Base-by-base conservation (phyloP, 1,140 invertebrate species). In the Leguminivora glycinivorella region DNA sequence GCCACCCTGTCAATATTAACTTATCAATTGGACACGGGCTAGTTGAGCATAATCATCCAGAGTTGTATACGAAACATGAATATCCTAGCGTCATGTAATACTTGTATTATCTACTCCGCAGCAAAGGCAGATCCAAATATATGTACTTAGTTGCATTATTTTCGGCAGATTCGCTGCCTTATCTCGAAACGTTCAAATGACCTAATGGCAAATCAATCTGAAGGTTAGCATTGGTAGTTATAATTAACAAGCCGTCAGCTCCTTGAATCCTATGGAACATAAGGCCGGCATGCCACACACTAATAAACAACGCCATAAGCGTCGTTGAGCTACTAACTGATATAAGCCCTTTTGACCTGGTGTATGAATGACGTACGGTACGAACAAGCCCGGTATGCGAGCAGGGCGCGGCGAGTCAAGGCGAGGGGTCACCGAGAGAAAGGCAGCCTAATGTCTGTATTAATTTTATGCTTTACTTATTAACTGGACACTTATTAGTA, bases 331-430 rank as follows among this genome's bases (percentile, higher is more conserved):
- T 12, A 34, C n/a, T n/a, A 67, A 67, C 43, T 52, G 24, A 43
- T 58, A 73, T 60, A 43, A 58, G 70, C 47, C 40, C 47, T 52
- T 52, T 22, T 52, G 47, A 52, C 7, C 47, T 19, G 47, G 47
- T 22, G 22, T 52, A 52, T 52, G 47, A 52, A 22, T 63, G 81
- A 85, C 83, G 83, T 83, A 74, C 70, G 69, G 83, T 83, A 74
- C 70, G 69, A 71, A 58, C 58, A 63, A 63, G 58, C 58, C 26
- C 75, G 85, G 85, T 81, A 85, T 85, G 84, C 79, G 60, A 73
- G 72, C 77, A 84, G 83, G 86, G 86, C 84, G 86, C 83, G 86
- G 79, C 86, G 73, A 85, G 86, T 88, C 84, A 87, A 88, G 86
- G 86, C 77, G 72, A 88, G 83, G 77, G 86, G 86, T 88, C 86